Base-by-base conservation (phyloP, 2,888 invertebrate species). In the Aelia acuminata region DNA sequence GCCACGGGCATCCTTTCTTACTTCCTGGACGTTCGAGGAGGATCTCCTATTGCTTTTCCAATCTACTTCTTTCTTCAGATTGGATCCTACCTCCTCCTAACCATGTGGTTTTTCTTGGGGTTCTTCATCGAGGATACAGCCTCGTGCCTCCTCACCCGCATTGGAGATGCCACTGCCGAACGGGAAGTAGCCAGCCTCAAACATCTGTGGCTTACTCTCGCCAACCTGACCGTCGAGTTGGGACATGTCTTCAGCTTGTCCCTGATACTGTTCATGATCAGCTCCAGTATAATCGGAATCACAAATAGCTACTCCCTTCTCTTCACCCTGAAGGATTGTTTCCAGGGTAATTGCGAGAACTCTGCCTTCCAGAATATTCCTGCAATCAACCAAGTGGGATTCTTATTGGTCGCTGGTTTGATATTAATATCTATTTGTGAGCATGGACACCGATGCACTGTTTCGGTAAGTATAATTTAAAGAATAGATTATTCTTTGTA, bases 141-240 rank as follows among this genome's bases (percentile, higher is more conserved):
- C 3, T 31, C 80, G 22, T n/a, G 22, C 11, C 39, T 80, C 11
- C 43, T 80, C 1, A 35, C 8, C 35, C 43, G 80, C 4, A 31
- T 43, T 10, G 39, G 22, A 39, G 39, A 39, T 4, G n/a, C 80
- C 43, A n/a, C 43, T 8, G 11, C 3, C 4, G 11, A 13, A 11
- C 80, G 15, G 11, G 43, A 80, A 43, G 80, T 80, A 13, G 80
- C 80, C 39, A n/a, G 0, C n/a, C 15, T 80, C 2, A 22, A 47
- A 22, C 22, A 80, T 22, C 43, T 80, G 39, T 80, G 80, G 80
- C 80, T 80, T 20, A 80, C 80, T n/a, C 80, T 80, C 11, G 39
- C 80, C 15, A 47, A 80, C n/a, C 80, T 80, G 11, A 80, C 43
- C n/a, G n/a, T n/a, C 39, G 80, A 80, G n/a, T 47, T 80, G 80